These are phyloP conservation scores for Augochlora pura DNA, from an alignment of 1,140 invertebrate species.

Conservation along the genomic window DNA sequence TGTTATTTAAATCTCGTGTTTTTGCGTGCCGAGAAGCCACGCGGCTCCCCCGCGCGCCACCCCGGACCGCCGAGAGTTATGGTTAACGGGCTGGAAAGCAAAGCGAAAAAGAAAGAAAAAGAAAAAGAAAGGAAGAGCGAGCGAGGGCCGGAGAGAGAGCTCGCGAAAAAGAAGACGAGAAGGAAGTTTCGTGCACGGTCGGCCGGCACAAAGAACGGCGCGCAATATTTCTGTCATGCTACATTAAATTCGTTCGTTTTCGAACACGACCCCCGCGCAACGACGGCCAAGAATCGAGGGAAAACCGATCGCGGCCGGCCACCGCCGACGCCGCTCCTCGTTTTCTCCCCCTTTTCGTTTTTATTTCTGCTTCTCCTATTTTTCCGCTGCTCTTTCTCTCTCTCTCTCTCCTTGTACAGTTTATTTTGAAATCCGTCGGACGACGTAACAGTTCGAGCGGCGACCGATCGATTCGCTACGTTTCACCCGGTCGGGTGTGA, in stretches of 20 bases:
- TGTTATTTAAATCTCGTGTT: conserved; percentile 25
- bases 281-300: not conserved
- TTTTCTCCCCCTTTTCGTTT: no score
- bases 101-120: not conserved
- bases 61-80: not conserved
- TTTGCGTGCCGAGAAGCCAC: no score
- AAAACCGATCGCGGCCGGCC: not conserved
- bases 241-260: conserved; percentile 40
- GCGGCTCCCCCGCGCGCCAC: not conserved
- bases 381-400: no score
- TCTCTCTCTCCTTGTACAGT: no score
- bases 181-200: not conserved
- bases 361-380: no score
- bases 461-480: conserved; percentile 34
- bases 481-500: not conserved
- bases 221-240: conserved; percentile 37
- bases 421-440: not conserved
- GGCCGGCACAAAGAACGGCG: conserved; percentile 2
- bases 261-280: not conserved
- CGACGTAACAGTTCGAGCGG: not conserved
- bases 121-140: no score
- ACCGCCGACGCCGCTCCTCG: no score
- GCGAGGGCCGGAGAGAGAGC: no score
- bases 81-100: conserved; percentile 22
- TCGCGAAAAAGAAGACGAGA: not conserved